These are phyloP conservation scores for Lucilia cuprina DNA, from an alignment of 1,140 invertebrate genomes.

Conservation along the genomic window DNA sequence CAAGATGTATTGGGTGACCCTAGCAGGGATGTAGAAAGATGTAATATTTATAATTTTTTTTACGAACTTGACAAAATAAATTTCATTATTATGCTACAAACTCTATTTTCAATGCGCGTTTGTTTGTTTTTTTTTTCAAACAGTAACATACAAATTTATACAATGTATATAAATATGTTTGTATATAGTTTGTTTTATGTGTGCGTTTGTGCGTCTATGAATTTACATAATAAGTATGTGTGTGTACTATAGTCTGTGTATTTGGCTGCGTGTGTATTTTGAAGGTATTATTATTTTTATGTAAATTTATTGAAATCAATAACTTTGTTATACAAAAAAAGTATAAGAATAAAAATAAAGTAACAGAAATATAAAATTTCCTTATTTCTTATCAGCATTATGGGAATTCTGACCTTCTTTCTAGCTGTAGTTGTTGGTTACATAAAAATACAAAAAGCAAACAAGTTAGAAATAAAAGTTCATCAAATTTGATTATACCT, in stretches of 20 bases:
- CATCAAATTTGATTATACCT: too few relatives aligned
- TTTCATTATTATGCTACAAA: constrained; percentile 2
- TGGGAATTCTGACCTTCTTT: constrained; percentile 13
- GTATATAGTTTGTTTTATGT: too few relatives aligned
- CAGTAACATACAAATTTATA: too few relatives aligned
- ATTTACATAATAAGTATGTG: background rate
- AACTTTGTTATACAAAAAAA: background rate
- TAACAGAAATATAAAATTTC: background rate
- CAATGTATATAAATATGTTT: too few relatives aligned
- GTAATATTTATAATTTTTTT: background rate
- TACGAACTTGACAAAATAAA: constrained; percentile 9
- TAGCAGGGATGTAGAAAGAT: background rate
- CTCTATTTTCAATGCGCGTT: background rate
- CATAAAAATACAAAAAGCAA: background rate
- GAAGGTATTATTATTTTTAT: background rate
- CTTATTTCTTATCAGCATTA: constrained; percentile 11
- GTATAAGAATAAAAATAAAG: background rate
- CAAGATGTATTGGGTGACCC: background rate
- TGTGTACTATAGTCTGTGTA: background rate
- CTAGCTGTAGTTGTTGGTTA: background rate
- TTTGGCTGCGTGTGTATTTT: background rate
- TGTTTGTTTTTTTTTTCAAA: background rate
- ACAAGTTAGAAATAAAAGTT: background rate
- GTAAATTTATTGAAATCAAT: constrained; percentile 18
- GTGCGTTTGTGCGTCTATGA: background rate